Conservation (phyloP, 2,888 invertebrate genomes). For the Tenthredo amoena region DNA sequence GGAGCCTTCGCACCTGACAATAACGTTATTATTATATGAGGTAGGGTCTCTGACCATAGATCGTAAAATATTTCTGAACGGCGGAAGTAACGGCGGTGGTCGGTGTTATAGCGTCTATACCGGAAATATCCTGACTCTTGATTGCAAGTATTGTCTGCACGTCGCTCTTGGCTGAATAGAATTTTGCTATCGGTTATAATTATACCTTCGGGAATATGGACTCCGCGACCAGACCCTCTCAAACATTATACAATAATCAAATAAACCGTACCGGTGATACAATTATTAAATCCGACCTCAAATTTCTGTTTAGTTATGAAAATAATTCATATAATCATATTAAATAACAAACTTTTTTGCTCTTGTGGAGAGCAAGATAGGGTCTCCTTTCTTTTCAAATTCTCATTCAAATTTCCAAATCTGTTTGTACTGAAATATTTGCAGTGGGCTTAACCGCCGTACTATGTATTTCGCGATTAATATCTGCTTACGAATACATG, state of each 20-base stretch:
- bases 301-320: neutral
- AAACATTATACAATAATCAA: neutral
- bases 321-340: neutral
- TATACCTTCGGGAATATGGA: neutral
- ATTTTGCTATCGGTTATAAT: conserved; percentile 19
- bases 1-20: neutral
- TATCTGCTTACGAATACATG: neutral
- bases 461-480: neutral
- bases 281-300: neutral
- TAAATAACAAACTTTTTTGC: neutral
- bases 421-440: neutral
- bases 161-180: conserved; percentile 19
- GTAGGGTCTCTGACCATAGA: neutral
- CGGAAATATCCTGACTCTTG: conserved; percentile 33
- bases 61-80: conserved; percentile 37
- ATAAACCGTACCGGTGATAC: neutral
- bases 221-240: neutral
- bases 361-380: neutral
- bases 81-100: conserved; percentile 42
- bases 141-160: conserved; percentile 36
- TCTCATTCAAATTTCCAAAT: neutral
- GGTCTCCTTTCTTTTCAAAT: neutral
- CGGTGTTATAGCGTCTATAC: conserved; percentile 20
- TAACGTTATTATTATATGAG: conserved; percentile 6
- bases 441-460: neutral